phyloP scores from a whole-genome alignment of 1,140 invertebrate species.

The Drosophila suzukii region DNA sequence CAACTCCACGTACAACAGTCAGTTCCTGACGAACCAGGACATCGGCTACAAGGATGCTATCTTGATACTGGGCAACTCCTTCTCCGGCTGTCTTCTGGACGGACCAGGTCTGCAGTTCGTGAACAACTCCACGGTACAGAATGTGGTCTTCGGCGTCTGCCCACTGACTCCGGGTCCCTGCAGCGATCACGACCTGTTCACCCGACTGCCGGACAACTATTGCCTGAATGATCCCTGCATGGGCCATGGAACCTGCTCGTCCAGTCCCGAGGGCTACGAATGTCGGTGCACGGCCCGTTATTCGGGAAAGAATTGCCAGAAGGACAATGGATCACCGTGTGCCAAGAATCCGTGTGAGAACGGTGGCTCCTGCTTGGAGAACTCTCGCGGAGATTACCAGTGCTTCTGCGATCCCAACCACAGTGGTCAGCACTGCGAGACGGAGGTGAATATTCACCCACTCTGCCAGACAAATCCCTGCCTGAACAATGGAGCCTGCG shows the following conservation, averaged over 20 bases:
- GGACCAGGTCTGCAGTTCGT: constrained; percentile 93
- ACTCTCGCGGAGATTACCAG: constrained; percentile 89
- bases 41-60: constrained; percentile 87
- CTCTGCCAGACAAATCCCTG: constrained; percentile 91
- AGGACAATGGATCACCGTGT: constrained; percentile 91
- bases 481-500: constrained; percentile 89
- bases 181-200: constrained; percentile 86
- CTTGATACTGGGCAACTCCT: constrained; percentile 91
- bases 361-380: constrained; percentile 90
- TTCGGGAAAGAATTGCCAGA: constrained; percentile 93
- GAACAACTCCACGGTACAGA: constrained; percentile 86
- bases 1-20: constrained; percentile 91
- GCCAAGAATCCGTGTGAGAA: constrained; percentile 89
- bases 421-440: constrained; percentile 92
- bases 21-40: constrained; percentile 89
- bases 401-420: constrained; percentile 91
- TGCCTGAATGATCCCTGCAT: constrained; percentile 93
- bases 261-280: constrained; percentile 89
- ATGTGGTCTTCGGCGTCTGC: constrained; percentile 90
- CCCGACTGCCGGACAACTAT: constrained; percentile 87
- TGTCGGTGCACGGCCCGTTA: constrained; percentile 92
- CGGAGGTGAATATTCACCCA: constrained; percentile 88
- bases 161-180: constrained; percentile 89
- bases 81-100: constrained; percentile 93
- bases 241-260: constrained; percentile 91